Base-by-base conservation (phyloP, 1,140 invertebrate species). In the Drosophila nebulosa region DNA sequence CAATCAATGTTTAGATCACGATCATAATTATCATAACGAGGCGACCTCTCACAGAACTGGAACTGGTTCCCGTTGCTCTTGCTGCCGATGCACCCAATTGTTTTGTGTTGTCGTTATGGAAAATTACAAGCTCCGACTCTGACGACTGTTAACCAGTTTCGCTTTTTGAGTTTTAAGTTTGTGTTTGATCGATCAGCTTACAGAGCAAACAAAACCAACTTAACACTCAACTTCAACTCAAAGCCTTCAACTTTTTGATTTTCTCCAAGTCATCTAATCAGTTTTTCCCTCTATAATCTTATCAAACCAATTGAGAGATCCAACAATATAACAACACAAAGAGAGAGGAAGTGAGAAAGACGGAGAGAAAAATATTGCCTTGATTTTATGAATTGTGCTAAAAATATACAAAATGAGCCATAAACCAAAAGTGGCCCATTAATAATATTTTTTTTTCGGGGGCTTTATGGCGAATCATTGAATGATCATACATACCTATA, bases 21-120 rank as follows among this genome's bases (percentile, higher is more conserved):
- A 55, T 32, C 16, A 18, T 55, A 32, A 55, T 55, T 32, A 18
- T 74, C 50, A 66, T 69, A 52, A 52, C 64, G 63, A 67, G 59
- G 21, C 63, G 66, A 80, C 78, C 81, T 86, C 70, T 85, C 51
- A 74, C 42, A 81, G 83, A 85, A 85, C 81, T 85, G 81, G 81
- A 46, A 46, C 39, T 46, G 39, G 39, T 46, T 46, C 39, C 39
- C 39, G 16, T 32, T 32, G 30, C 30, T 83, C 7, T 30, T 30
- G 27, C 72, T 59, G 35, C 26, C 16, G n/a, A 55, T 78, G 78
- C 79, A 84, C 30, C 65, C 72, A 55, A 85, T 65, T 66, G 69
- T 21, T 46, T 39, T 16, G 36, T 39, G 14, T 14, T 4, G 7
- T 10, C 51, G 73, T 30, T 68, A 75, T 86, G 77, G 74, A 85